Evolutionary conservation across 2,888 invertebrate genomes (phyloP).

Genomic region (Pimpla rufipes): DNA sequence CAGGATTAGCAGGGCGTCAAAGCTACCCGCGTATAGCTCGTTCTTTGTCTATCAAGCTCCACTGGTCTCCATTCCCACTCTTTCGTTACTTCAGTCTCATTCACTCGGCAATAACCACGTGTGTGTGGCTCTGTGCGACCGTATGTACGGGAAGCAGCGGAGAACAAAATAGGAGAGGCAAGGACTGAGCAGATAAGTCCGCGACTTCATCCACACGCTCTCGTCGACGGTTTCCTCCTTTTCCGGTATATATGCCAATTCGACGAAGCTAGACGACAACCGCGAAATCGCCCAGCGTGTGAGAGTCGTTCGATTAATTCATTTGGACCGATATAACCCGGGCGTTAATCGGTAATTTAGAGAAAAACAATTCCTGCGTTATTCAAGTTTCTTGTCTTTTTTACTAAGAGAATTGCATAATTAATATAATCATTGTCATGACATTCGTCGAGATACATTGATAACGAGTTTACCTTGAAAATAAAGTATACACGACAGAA

Average conservation of each 20-base stretch:
- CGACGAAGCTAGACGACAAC: not conserved
- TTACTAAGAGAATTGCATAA: too few species aligned
- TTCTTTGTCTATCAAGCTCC: slow-evolving; percentile 45
- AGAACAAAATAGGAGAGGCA: slow-evolving; percentile 9
- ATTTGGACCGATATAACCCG: not conserved
- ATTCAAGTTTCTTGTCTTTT: too few species aligned
- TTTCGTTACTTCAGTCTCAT: slow-evolving; percentile 35
- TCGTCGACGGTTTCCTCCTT: slow-evolving; percentile 9
- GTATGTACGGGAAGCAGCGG: not conserved
- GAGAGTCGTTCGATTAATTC: not conserved
- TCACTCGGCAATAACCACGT: slow-evolving; percentile 16
- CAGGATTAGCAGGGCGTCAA: slow-evolving; percentile 82
- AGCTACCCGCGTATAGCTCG: slow-evolving; percentile 76
- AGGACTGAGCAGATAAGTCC: slow-evolving; percentile 38
- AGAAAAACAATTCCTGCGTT: too few species aligned
- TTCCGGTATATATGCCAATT: slow-evolving; percentile 8
- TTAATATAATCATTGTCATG: too few species aligned
- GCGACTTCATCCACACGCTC: slow-evolving; percentile 11
- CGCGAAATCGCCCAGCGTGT: not conserved
- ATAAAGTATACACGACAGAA: not conserved
- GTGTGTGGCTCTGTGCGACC: not conserved
- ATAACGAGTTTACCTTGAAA: not conserved
- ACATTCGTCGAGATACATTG: too few species aligned
- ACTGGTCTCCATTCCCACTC: not conserved
- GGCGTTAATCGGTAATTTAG: too few species aligned